Base-by-base conservation (phyloP, 2,797 vertebrate genomes). In the Pseudomugil gertrudae region DNA sequence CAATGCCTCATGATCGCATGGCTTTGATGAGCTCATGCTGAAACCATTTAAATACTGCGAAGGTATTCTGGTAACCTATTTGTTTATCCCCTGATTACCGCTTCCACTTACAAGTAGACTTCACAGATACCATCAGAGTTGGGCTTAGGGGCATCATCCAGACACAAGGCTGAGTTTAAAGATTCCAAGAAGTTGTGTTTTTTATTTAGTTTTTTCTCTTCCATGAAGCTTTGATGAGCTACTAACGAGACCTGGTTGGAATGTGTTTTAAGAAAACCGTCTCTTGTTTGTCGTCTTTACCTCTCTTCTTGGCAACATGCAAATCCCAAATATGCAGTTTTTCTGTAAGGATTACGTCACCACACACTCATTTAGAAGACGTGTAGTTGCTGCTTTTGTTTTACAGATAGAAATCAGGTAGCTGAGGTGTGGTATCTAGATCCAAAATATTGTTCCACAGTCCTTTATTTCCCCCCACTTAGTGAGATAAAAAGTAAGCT, bases 241-340 rank as follows among this genome's bases (percentile, higher is more conserved):
- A 48, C 38, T 59, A 61, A 63, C 64, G 38, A 65, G 40, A 79
- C 80, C 78, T 71, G 59, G 36, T 62, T 80, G 86, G 79, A 81
- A 85, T 86, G 74, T 65, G 71, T 65, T 47, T 74, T 66, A 57
- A 79, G 82, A 86, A 81, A 83, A 83, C 69, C 57, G 67, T 58
- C 27, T 3, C 58, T 61, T 21, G 48, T 58, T 30, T 51, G 15
- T 32, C 23, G 23, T 54, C 24, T 29, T 21, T 7, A 13, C 51
- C 67, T 29, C 23, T 63, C 23, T 63, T 76, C 50, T 67, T 11
- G 8, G 56, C 51, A 45, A 33, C 0, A 2, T 52, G 36, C 65
- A 9, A 74, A 84, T 81, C 66, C 63, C 67, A 68, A 81, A 71
- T 63, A n/a, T 68, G 66, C 55, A 69, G 54, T 23, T 73, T 67